phyloP scores from a whole-genome alignment of 2,113 vertebrate species.

The Hemiprocne comata region DNA sequence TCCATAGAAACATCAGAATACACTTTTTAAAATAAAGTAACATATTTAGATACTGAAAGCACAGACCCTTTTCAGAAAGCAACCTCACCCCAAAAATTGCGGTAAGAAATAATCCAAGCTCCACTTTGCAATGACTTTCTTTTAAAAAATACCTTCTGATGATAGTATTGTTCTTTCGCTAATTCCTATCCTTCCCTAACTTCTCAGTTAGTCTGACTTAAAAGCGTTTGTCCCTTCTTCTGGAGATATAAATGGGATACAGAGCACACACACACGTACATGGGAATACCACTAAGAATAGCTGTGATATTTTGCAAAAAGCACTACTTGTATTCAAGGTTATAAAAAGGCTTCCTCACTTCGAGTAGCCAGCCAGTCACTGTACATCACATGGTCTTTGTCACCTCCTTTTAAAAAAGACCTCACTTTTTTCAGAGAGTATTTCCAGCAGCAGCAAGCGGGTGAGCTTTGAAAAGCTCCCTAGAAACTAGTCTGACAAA shows the following conservation, averaged over 20 bases:
- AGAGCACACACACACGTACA: neutral
- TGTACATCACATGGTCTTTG: neutral
- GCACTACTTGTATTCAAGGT: conserved; percentile 41
- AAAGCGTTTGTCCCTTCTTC: neutral
- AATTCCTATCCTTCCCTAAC: conserved; percentile 4
- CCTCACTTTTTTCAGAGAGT: neutral
- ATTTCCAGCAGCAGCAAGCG: neutral
- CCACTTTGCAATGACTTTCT: neutral
- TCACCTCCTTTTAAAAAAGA: conserved; percentile 25
- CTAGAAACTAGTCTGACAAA: neutral
- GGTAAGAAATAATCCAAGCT: neutral
- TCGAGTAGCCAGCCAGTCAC: conserved; percentile 21
- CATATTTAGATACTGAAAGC: neutral
- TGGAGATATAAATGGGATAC: conserved; percentile 29
- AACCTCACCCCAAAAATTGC: neutral
- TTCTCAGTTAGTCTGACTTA: neutral
- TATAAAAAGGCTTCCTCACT: conserved; percentile 36
- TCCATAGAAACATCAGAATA: conserved; percentile 35
- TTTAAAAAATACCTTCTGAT: neutral
- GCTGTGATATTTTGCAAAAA: conserved; percentile 52
- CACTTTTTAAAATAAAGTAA: neutral
- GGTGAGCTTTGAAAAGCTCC: neutral
- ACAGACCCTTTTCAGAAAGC: neutral
- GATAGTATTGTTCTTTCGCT: neutral
- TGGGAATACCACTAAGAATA: conserved; percentile 48